These are phyloP conservation scores for Zaprionus capensis DNA, from an alignment of 1,140 invertebrate species.

Conservation along the genomic window DNA sequence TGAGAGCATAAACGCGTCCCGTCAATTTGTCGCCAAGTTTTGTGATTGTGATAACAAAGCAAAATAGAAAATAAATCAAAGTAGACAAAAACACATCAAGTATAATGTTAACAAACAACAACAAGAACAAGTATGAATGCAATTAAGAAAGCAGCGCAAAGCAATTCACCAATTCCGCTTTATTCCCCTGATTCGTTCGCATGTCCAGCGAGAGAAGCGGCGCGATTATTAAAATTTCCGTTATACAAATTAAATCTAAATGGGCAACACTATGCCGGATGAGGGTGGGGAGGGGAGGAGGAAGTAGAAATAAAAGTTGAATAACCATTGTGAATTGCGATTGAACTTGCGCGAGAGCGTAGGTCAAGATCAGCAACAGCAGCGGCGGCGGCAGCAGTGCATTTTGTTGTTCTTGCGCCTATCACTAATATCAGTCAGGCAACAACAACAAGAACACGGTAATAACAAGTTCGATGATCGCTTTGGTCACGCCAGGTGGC, in stretches of 20 bases:
- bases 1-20: constrained; percentile 17
- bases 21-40: constrained; percentile 70
- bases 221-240: constrained; percentile 67
- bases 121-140: constrained; percentile 23
- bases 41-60: constrained; percentile 40
- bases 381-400: not conserved
- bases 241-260: constrained; percentile 63
- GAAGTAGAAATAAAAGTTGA: constrained; percentile 64
- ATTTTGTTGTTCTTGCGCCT: constrained; percentile 21
- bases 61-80: constrained; percentile 8
- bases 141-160: constrained; percentile 29
- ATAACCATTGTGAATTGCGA: constrained; percentile 63
- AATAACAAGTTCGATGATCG: constrained; percentile 51
- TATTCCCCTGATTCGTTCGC: constrained; percentile 14
- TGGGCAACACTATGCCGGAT: constrained; percentile 11
- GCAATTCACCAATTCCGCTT: constrained; percentile 7
- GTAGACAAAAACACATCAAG: not conserved
- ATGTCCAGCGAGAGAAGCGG: constrained; percentile 5
- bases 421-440: constrained; percentile 26
- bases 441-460: constrained; percentile 22
- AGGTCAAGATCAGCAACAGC: constrained; percentile 74
- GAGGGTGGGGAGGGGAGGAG: constrained; percentile 13
- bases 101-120: constrained; percentile 22
- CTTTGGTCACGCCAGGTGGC: constrained; percentile 35
- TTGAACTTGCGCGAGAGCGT: constrained; percentile 65